Conservation (phyloP, 2,888 invertebrate species). For the Drosophila mercatorum region DNA sequence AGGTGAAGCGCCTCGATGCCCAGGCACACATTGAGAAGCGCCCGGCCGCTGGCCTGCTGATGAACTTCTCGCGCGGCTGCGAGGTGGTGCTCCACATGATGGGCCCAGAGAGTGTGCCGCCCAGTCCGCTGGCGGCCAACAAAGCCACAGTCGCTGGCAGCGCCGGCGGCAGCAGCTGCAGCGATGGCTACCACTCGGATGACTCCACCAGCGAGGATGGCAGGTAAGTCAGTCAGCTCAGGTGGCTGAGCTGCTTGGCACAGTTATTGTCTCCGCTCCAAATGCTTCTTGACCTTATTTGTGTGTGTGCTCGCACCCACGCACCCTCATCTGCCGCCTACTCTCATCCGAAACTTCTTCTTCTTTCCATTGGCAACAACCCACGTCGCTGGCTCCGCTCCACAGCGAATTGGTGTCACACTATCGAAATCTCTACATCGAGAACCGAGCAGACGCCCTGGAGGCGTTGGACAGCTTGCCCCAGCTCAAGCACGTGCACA, state of each 20-base stretch:
- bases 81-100: constrained; percentile 91
- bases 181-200: constrained; percentile 94
- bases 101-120: constrained; percentile 85
- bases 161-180: constrained; percentile 86
- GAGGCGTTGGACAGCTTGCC: constrained; percentile 93
- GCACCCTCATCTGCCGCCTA: constrained; percentile 29
- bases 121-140: constrained; percentile 80
- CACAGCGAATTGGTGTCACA: constrained; percentile 89
- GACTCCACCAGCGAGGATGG: constrained; percentile 86
- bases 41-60: constrained; percentile 89
- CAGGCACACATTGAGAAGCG: constrained; percentile 88
- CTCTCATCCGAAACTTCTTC: constrained; percentile 32
- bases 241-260: not conserved
- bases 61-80: constrained; percentile 91
- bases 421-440: constrained; percentile 93
- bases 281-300: constrained; percentile 51
- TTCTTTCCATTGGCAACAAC: constrained; percentile 27
- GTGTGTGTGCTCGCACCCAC: constrained; percentile 37
- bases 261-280: constrained; percentile 14
- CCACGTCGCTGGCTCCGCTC: constrained; percentile 34
- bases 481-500: constrained; percentile 92
- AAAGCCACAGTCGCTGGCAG: constrained; percentile 72
- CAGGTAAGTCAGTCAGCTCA: constrained; percentile 69
- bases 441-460: constrained; percentile 92
- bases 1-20: constrained; percentile 88